Conservation (phyloP, 2,113 vertebrate species). For the Corythoichthys intestinalis region DNA sequence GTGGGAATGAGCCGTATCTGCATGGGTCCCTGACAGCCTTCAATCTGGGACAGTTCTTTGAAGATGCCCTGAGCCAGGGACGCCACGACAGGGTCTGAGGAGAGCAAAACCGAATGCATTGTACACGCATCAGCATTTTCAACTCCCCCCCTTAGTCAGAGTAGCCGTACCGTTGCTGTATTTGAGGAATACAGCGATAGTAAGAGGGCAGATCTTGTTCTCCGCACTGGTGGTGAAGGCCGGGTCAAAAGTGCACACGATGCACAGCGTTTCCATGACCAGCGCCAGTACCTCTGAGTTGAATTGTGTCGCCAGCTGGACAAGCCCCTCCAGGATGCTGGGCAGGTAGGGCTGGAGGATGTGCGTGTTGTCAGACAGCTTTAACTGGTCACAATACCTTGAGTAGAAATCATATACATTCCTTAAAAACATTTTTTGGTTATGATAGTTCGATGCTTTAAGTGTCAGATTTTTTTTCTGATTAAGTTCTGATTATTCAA, state of each 20-base stretch:
- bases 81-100: conserved; percentile 91
- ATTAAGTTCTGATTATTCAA: neutral
- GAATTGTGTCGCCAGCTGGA: conserved; percentile 94
- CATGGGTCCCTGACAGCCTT: conserved; percentile 94
- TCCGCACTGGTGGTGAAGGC: conserved; percentile 89
- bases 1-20: conserved; percentile 97
- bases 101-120: conserved; percentile 11
- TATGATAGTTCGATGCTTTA: neutral
- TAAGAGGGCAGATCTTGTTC: conserved; percentile 97
- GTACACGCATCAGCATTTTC: neutral
- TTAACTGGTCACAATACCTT: conserved; percentile 97
- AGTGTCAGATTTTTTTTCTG: neutral
- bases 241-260: conserved; percentile 91
- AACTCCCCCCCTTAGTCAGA: neutral
- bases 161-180: conserved; percentile 87
- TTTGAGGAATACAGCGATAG: conserved; percentile 95
- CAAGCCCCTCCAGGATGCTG: conserved; percentile 88
- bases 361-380: conserved; percentile 90
- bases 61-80: conserved; percentile 97
- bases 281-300: conserved; percentile 95
- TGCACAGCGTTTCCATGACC: conserved; percentile 96
- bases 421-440: neutral
- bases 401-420: neutral
- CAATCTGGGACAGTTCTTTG: conserved; percentile 94
- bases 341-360: conserved; percentile 95